phyloP scores from a whole-genome alignment of 2,888 invertebrate genomes.

The Branchellion lobata region DNA sequence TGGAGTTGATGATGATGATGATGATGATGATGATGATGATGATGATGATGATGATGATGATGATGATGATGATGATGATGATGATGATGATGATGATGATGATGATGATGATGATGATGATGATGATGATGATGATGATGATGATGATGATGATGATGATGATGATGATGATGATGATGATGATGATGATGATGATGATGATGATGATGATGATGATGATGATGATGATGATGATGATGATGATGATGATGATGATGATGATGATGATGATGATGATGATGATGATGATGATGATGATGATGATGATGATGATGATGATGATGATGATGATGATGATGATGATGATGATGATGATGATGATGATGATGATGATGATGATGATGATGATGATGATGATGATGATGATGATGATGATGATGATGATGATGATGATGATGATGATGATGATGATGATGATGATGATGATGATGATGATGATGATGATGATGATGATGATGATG shows the following conservation, averaged over 20 bases:
- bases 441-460: conserved; percentile 26
- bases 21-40: neutral
- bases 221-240: conserved; percentile 13
- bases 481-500: neutral
- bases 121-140: conserved; percentile 29
- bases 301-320: conserved; percentile 31
- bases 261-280: conserved; percentile 16
- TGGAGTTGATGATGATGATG: too few species aligned
- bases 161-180: conserved; percentile 35
- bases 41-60: neutral
- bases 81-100: conserved; percentile 23
- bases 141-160: conserved; percentile 31
- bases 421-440: neutral
- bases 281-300: conserved; percentile 28
- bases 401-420: neutral
- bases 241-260: conserved; percentile 7
- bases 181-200: conserved; percentile 29
- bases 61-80: neutral
- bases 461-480: neutral
- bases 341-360: neutral
- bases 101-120: conserved; percentile 13
- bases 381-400: conserved; percentile 26
- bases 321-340: conserved; percentile 25
- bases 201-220: conserved; percentile 19
- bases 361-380: neutral